phyloP scores from a whole-genome alignment of 1,140 invertebrate genomes.

The Lanistes nyassanus region DNA sequence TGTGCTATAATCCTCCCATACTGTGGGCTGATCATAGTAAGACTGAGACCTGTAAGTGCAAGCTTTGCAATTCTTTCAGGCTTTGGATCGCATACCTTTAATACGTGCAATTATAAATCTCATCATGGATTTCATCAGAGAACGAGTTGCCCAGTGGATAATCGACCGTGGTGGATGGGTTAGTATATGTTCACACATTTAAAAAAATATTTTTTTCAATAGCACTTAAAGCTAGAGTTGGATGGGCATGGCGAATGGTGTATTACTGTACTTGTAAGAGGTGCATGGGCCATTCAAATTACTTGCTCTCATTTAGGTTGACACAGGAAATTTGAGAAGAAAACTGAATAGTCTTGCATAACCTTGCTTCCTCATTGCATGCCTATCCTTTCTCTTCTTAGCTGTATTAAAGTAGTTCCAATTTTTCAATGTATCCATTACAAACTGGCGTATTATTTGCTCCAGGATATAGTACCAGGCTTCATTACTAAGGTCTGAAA shows the following conservation, averaged over 20 bases:
- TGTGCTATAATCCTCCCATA: background rate
- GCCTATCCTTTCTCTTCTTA: no score
- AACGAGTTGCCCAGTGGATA: constrained; percentile 64
- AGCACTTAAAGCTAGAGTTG: background rate
- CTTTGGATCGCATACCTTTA: constrained; percentile 59
- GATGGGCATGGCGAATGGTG: background rate
- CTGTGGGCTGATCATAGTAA: background rate
- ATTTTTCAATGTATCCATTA: no score
- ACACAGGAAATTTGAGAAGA: no score
- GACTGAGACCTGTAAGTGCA: no score
- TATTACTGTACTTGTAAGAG: background rate
- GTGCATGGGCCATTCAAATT: background rate
- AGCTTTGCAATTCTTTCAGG: constrained; percentile 52
- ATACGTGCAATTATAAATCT: constrained; percentile 63
- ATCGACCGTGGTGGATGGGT: constrained; percentile 66
- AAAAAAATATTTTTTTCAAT: no score
- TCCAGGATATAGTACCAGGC: no score
- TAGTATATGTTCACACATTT: constrained; percentile 32
- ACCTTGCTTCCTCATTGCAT: no score
- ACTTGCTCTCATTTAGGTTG: no score
- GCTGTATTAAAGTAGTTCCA: no score
- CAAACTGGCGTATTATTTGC: no score
- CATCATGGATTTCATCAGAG: constrained; percentile 63
- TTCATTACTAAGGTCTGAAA: no score
- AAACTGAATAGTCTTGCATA: no score